Evolutionary conservation across 2,888 invertebrate genomes (phyloP).

Genomic region (Drosophila mulleri): DNA sequence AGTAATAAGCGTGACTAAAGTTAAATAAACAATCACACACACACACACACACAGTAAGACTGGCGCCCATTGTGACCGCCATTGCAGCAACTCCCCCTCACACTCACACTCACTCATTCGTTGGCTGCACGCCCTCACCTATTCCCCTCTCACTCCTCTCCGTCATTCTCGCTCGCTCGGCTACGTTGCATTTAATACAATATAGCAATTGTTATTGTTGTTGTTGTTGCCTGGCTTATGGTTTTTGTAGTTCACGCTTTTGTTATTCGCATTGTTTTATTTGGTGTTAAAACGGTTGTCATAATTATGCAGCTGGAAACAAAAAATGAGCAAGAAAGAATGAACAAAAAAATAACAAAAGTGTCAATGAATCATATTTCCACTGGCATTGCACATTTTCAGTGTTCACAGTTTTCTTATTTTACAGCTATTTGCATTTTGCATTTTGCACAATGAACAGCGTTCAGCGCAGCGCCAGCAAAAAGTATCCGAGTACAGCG

Average conservation of each 20-base stretch:
- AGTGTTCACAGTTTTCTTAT: slow-evolving; percentile 49
- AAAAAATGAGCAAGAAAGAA: neutral
- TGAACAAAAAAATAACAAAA: neutral
- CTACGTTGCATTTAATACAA: slow-evolving; percentile 47
- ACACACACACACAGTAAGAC: slow-evolving; percentile 15
- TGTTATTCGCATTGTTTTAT: slow-evolving; percentile 69
- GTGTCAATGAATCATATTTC: slow-evolving; percentile 81
- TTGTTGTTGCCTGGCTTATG: slow-evolving; percentile 37
- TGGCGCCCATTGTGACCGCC: slow-evolving; percentile 61
- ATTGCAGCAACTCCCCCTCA: slow-evolving; percentile 57
- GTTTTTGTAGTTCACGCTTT: slow-evolving; percentile 61
- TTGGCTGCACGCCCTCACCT: neutral
- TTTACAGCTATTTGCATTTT: slow-evolving; percentile 42
- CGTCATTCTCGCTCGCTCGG: slow-evolving; percentile 5
- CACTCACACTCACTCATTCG: slow-evolving; percentile 12
- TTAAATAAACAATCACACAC: slow-evolving; percentile 54
- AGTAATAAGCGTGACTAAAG: slow-evolving; percentile 76
- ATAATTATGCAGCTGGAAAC: slow-evolving; percentile 59
- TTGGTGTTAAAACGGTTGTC: slow-evolving; percentile 72
- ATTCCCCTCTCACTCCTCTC: neutral
- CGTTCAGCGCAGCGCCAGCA: slow-evolving; percentile 55
- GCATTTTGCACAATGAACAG: slow-evolving; percentile 57
- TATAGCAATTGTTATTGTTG: slow-evolving; percentile 40
- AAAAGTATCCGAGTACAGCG: slow-evolving; percentile 31
- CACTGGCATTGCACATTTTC: slow-evolving; percentile 76